Percentiles rank a stretch among this genome's conserved stretches.
phyloP scores from a whole-genome alignment of 2,797 vertebrate species.

The Agapornis canus region DNA sequence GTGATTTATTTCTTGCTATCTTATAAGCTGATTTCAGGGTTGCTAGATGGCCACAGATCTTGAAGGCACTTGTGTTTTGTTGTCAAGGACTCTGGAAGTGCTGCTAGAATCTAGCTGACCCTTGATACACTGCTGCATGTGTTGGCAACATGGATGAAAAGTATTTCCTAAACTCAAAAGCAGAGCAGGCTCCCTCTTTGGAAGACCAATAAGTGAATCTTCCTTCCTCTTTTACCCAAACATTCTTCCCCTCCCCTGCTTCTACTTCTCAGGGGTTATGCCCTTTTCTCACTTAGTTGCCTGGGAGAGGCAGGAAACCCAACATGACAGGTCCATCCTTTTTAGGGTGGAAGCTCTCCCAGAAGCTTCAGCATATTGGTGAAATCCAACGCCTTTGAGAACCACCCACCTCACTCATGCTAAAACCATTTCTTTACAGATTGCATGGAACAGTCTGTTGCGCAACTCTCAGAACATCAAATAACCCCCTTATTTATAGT shows the following conservation, averaged over 20 bases:
- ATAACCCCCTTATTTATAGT: conserved; percentile 54
- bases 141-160: background rate
- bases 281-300: background rate
- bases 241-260: accelerated
- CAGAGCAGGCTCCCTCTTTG: background rate
- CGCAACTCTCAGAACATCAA: conserved; percentile 37
- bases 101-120: background rate
- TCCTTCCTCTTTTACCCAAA: background rate
- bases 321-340: background rate
- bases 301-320: background rate
- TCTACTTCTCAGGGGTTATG: background rate
- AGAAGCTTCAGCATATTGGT: background rate
- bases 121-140: background rate
- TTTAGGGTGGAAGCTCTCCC: background rate
- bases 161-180: conserved; percentile 7
- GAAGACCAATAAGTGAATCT: background rate
- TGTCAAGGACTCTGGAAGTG: background rate
- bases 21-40: background rate
- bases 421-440: conserved; percentile 30
- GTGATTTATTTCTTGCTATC: background rate
- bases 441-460: conserved; percentile 7
- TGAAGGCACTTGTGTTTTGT: background rate
- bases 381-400: conserved; percentile 22
- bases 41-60: background rate
- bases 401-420: conserved; percentile 36